phyloP scores from a whole-genome alignment of 1,140 invertebrate species.

The Aradophagus sp. region DNA sequence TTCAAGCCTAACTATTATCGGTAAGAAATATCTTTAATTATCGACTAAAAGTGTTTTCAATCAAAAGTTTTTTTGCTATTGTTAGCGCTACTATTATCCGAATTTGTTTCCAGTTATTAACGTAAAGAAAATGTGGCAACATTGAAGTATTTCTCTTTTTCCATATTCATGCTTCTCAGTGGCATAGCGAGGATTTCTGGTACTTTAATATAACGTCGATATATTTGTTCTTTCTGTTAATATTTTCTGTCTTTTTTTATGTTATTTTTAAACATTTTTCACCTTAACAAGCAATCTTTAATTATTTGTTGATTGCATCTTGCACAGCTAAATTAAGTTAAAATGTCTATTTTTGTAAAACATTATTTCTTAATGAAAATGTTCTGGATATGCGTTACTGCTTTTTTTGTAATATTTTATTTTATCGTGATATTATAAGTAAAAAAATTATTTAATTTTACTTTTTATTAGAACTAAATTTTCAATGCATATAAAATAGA shows the following conservation, averaged over 20 bases:
- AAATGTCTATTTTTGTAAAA: too few species aligned
- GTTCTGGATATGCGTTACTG: too few species aligned
- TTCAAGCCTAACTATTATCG: constrained; percentile 99
- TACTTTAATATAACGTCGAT: constrained; percentile 53
- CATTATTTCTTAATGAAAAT: too few species aligned
- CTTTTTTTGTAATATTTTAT: too few species aligned
- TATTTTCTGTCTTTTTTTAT: background rate
- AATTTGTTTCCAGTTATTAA: constrained; percentile 21
- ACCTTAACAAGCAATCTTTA: too few species aligned
- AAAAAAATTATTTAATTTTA: too few species aligned
- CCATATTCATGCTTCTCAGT: constrained; percentile 55
- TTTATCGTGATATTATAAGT: too few species aligned
- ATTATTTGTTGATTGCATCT: too few species aligned
- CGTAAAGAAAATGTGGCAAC: constrained; percentile 25
- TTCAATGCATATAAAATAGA: too few species aligned
- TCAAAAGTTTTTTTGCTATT: constrained; percentile 13
- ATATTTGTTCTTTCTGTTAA: constrained; percentile 31
- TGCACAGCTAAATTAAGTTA: background rate
- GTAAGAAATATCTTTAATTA: constrained; percentile 70
- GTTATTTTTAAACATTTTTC: background rate
- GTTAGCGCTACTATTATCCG: constrained; percentile 22
- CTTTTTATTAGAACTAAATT: too few species aligned
- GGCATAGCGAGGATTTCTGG: constrained; percentile 59
- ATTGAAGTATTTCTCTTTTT: constrained; percentile 53
- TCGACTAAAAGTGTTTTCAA: background rate